Conservation (phyloP, 2,888 invertebrate species). For the Therioaphis trifolii region DNA sequence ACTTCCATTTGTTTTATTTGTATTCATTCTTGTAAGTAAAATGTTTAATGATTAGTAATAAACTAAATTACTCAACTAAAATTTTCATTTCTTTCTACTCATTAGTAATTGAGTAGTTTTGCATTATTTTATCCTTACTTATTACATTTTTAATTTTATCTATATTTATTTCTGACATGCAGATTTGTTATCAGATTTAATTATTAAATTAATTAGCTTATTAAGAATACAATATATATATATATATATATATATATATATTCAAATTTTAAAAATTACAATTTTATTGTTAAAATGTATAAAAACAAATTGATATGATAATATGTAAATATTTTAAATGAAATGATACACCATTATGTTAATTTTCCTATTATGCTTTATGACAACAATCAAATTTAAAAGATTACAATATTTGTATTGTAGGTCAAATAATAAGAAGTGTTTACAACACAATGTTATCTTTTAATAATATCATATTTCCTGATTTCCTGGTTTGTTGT, state of each 20-base stretch:
- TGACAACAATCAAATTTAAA: not conserved
- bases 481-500: no score
- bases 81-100: no score
- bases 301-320: not conserved
- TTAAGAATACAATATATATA: not conserved
- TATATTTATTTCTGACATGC: not conserved
- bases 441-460: not conserved
- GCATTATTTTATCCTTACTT: not conserved
- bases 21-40: no score
- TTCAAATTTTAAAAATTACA: not conserved
- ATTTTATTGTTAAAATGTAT: not conserved
- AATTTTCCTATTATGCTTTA: not conserved
- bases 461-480: not conserved
- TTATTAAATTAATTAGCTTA: not conserved
- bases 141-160: not conserved
- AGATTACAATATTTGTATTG: not conserved
- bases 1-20: no score
- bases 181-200: not conserved
- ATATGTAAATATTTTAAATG: conserved; percentile 19
- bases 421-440: not conserved
- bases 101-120: not conserved
- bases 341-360: not conserved
- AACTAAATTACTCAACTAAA: no score
- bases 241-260: not conserved
- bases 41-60: no score